Conservation (phyloP, 2,888 invertebrate genomes). For the Tholera decimalis region DNA sequence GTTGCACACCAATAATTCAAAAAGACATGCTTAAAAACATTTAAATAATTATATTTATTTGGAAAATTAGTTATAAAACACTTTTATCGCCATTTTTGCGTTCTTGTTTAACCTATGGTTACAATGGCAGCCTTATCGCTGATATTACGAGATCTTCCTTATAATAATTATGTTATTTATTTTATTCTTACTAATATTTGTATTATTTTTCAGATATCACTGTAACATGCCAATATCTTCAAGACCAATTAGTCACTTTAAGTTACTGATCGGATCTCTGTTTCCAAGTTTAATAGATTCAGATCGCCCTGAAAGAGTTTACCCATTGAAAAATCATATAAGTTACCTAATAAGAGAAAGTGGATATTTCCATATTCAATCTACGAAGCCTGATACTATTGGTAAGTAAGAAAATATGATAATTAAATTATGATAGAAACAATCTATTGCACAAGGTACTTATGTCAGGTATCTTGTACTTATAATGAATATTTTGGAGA, state of each 20-base stretch:
- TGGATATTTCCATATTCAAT: conserved; percentile 94
- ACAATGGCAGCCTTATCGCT: no score
- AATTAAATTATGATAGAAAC: background rate
- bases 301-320: conserved; percentile 84
- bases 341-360: conserved; percentile 84
- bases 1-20: no score
- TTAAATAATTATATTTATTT: no score
- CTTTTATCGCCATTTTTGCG: no score
- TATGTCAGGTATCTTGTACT: no score
- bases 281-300: conserved; percentile 88
- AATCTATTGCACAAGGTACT: no score
- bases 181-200: background rate
- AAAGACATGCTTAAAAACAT: no score
- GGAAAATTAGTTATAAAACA: no score
- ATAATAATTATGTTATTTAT: background rate
- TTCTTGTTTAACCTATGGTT: no score
- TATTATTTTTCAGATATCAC: conserved; percentile 91
- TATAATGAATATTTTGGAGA: no score
- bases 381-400: conserved; percentile 96
- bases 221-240: conserved; percentile 92
- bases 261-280: conserved; percentile 86
- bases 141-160: no score
- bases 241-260: conserved; percentile 75
- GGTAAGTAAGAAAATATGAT: conserved; percentile 88
- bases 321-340: conserved; percentile 85